Evolutionary conservation across 64 coral and sea anemone genomes (phyloP).

Genomic region (Pocillopora verrucosa): DNA sequence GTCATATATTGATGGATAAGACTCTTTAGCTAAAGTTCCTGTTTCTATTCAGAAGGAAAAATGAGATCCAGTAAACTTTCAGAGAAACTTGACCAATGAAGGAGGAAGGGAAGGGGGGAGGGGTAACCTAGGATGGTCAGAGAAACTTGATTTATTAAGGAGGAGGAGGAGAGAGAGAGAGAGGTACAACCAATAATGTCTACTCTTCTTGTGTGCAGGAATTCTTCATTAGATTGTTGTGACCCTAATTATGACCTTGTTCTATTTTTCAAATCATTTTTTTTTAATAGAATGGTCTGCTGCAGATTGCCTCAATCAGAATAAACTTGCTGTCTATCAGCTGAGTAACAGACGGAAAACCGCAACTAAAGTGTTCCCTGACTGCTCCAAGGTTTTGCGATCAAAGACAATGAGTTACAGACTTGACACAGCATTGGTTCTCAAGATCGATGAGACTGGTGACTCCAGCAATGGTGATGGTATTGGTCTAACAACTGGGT

Average conservation of each 20-base stretch:
- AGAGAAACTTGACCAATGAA: too few species aligned
- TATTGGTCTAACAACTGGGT: slow-evolving; percentile 84
- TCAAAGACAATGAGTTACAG: slow-evolving; percentile 97
- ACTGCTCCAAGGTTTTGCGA: slow-evolving; percentile 90
- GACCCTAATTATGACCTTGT: not conserved
- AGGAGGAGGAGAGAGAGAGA: too few species aligned
- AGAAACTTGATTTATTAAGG: too few species aligned
- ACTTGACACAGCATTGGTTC: slow-evolving; percentile 71
- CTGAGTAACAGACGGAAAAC: slow-evolving; percentile 91
- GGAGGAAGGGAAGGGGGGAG: too few species aligned
- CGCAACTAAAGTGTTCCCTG: slow-evolving; percentile 97
- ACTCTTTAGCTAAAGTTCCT: too few species aligned
- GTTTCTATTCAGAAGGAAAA: too few species aligned
- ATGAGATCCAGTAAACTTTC: too few species aligned
- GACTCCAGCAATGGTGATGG: slow-evolving; percentile 92
- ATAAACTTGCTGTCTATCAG: slow-evolving; percentile 89
- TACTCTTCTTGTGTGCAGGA: not conserved
- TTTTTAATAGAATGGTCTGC: slow-evolving; percentile 84
- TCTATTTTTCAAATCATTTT: not conserved
- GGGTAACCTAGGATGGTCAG: too few species aligned
- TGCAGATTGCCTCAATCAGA: slow-evolving; percentile 89
- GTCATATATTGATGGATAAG: too few species aligned
- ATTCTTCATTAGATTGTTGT: not conserved
- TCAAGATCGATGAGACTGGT: slow-evolving; percentile 93
- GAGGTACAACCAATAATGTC: too few species aligned